Evolutionary conservation across 1,140 invertebrate genomes (phyloP), one percentile per base, ranked within the genome.

Genomic region (Archivesica marissinica): DNA sequence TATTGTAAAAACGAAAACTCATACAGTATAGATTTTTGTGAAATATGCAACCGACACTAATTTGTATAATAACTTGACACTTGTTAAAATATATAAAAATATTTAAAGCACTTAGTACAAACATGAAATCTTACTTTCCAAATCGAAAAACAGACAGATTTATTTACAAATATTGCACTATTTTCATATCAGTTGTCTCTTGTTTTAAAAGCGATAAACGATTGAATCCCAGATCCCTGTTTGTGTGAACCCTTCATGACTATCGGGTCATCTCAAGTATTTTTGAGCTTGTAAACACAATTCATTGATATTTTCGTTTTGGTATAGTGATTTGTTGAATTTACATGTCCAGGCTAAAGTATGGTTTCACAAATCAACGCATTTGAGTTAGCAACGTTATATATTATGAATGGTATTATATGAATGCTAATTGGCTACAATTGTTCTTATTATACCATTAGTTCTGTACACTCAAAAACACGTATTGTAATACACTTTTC

Each of bases 191-290:
- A 66, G 38, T 79, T 50, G 52, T 79, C 6, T 4, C 41, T 30
- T 50, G 39, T 79, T 68, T 39, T 66, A 11, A 64, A 23, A 66
- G 44, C 38, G 33, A 66, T 66, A 79, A 47, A 66, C 52, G 56
- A n/a, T 44, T 44, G 44, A 50, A 66, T 38, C 39, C 23, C 41
- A 68, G 41, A 25, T 35, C 54, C 59, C 38, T 61, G 28, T 79
- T 66, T 33, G 61, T 68, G 77, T 66, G 56, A 50, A 79, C 44
- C 28, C 56, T 33, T 66, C 39, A 79, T 79, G 77, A 79, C 77
- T 79, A 79, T 79, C 77, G 13, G 25, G 3, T 30, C 38, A 79
- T 79, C 77, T 61, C 39, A 66, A 47, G 77, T 64, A 61, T 20
- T 28, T 23, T 56, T 50, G 44, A 17, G 17, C 25, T 64, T 66